Evolutionary conservation across 2,888 invertebrate genomes (phyloP).

Genomic region (Drosophila fungiperda): DNA sequence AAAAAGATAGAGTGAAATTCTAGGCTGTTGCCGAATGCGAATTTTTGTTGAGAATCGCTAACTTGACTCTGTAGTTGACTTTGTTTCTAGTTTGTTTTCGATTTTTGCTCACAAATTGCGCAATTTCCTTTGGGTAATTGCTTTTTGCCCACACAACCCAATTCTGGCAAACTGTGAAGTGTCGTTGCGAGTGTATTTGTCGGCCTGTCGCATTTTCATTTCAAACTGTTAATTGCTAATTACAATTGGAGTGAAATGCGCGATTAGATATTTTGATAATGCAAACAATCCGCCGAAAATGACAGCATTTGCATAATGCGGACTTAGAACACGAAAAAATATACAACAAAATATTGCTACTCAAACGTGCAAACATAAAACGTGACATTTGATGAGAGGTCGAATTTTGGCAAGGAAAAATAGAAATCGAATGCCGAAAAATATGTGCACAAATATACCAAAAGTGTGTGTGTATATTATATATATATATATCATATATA

Average conservation of each 20-base stretch:
- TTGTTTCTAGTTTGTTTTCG: constrained; percentile 48
- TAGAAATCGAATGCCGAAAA: constrained; percentile 56
- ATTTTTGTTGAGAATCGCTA: not conserved
- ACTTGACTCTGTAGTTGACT: constrained; percentile 4
- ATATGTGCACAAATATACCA: constrained; percentile 18
- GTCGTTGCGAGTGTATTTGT: constrained; percentile 4
- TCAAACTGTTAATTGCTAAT: constrained; percentile 28
- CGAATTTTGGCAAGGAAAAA: constrained; percentile 46
- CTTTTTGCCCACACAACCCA: constrained; percentile 45
- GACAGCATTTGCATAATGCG: constrained; percentile 68
- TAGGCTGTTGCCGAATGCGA: not conserved
- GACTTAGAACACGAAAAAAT: constrained; percentile 12
- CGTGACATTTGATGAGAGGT: constrained; percentile 74
- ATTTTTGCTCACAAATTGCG: constrained; percentile 70
- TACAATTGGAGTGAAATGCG: constrained; percentile 12
- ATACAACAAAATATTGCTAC: constrained; percentile 51
- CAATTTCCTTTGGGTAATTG: constrained; percentile 77
- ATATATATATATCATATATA: constrained; percentile 1
- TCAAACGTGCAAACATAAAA: constrained; percentile 70
- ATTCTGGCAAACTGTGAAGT: not conserved
- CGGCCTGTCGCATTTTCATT: no score
- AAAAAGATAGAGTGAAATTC: not conserved
- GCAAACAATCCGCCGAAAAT: constrained; percentile 45
- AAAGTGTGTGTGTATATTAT: constrained; percentile 17
- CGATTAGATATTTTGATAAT: constrained; percentile 46